phyloP scores from a whole-genome alignment of 1,140 invertebrate species.

The Panagrolaimus sp. region DNA sequence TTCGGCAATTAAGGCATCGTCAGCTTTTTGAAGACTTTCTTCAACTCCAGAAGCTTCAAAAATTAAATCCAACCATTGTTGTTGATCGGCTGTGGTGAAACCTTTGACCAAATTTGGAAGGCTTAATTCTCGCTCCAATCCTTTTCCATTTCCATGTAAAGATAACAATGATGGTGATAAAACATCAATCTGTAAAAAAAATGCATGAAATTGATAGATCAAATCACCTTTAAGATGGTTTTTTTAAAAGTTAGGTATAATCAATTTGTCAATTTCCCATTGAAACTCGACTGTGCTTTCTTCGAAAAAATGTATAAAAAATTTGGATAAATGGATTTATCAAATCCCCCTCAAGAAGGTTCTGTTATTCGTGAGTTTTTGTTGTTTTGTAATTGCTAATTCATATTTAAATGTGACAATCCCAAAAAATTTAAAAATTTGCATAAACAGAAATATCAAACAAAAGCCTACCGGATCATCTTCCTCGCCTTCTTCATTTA shows the following conservation, averaged over 20 bases:
- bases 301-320: background rate
- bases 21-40: constrained; percentile 21
- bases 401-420: too few species aligned
- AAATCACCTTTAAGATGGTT: background rate
- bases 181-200: background rate
- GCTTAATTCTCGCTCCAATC: background rate
- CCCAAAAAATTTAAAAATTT: too few species aligned
- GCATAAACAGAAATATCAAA: too few species aligned
- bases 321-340: too few species aligned
- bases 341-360: too few species aligned
- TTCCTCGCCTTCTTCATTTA: constrained; percentile 33
- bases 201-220: background rate
- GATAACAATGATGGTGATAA: background rate
- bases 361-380: too few species aligned
- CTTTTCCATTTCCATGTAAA: constrained; percentile 1
- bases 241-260: background rate
- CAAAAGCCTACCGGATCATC: constrained; percentile 23
- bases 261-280: background rate
- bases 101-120: constrained; percentile 9
- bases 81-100: constrained; percentile 32
- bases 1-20: constrained; percentile 2
- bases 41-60: constrained; percentile 28
- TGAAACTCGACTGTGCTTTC: background rate
- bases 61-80: constrained; percentile 51
- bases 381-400: too few species aligned